Percentiles rank a stretch among this genome's conserved stretches.
phyloP scores from a whole-genome alignment of 2,888 invertebrate species.

The Campaea margaritaria region DNA sequence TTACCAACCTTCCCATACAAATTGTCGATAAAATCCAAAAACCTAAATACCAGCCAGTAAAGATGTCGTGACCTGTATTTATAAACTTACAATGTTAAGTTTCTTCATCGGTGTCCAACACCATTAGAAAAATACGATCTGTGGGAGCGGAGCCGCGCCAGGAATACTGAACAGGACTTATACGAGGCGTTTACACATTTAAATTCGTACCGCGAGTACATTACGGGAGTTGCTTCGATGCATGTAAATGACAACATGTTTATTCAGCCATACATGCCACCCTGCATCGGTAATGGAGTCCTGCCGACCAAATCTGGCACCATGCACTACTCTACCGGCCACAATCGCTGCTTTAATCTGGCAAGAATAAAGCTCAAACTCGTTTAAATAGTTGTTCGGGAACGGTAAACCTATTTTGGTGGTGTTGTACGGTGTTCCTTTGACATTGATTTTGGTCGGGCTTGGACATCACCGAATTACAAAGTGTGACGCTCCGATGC shows the following conservation, averaged over 20 bases:
- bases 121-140: conserved; percentile 39
- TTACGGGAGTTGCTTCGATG: conserved; percentile 81
- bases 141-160: conserved; percentile 56
- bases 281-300: conserved; percentile 76
- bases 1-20: conserved; percentile 17
- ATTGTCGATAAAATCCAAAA: conserved; percentile 21
- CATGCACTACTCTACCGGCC: conserved; percentile 37
- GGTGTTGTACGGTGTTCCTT: conserved; percentile 68
- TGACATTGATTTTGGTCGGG: conserved; percentile 77
- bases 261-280: conserved; percentile 78
- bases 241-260: conserved; percentile 82
- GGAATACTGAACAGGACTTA: conserved; percentile 59
- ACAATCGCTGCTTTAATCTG: conserved; percentile 44
- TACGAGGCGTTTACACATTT: conserved; percentile 71
- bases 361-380: conserved; percentile 54
- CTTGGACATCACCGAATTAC: conserved; percentile 63
- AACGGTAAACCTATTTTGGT: conserved; percentile 67
- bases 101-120: conserved; percentile 26
- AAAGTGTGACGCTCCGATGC: conserved; percentile 59
- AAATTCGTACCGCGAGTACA: conserved; percentile 78
- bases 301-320: conserved; percentile 52
- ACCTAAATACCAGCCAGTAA: conserved; percentile 29
- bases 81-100: conserved; percentile 27
- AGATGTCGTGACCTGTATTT: conserved; percentile 37
- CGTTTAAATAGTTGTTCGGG: conserved; percentile 38